Evolutionary conservation across 1,140 invertebrate genomes (phyloP), one percentile per base, ranked within the genome.

Genomic region (Trinorchestia longiramus): DNA sequence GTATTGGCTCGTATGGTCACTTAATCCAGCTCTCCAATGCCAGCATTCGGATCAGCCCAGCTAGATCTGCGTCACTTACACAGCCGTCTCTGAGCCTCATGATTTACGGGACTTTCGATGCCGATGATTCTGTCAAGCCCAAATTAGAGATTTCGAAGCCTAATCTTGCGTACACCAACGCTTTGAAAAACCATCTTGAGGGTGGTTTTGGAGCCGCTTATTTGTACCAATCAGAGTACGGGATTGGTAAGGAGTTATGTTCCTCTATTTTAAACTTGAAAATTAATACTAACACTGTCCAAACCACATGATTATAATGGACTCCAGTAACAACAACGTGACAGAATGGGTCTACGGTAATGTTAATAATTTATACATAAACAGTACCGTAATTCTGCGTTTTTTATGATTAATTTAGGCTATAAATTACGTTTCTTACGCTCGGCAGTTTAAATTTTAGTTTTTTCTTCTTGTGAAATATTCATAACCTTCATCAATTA

Each of bases 141-240:
- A 44, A 47, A 43, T n/a, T 94, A 40, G 44, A 44, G 0, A 94
- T 94, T 43, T 44, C 92, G 43, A 94, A 94, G 36, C 92, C 92
- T 0, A 42, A 40, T 44, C 92, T 44, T 11, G 44, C 43, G 36
- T 11, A 47, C 43, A 94, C 23, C 44, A 94, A 94, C 44, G 19
- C 43, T 36, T 15, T 94, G 19, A 94, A 45, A 43, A 44, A 94
- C 15, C 43, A 17, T 43, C 43, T 94, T 57, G 94, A 94, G 36
- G 95, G 96, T 43, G 96, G 96, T 28, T 96, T 95, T 95, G 96
- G 96, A 17, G 95, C 96, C 44, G 96, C 95, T 19, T 96, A 96
- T 94, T 90, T 96, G 0, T 92, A 95, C 87, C 96, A 96, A 96
- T 96, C 96, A 19, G 96, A 96, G 95, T 96, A 96, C 92, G 96